A percentile compares a stretch with the other conserved stretches of the same genome.
These are phyloP conservation scores for Etheostoma spectabile DNA, from an alignment of 2,113 vertebrate species.

Conservation along the genomic window DNA sequence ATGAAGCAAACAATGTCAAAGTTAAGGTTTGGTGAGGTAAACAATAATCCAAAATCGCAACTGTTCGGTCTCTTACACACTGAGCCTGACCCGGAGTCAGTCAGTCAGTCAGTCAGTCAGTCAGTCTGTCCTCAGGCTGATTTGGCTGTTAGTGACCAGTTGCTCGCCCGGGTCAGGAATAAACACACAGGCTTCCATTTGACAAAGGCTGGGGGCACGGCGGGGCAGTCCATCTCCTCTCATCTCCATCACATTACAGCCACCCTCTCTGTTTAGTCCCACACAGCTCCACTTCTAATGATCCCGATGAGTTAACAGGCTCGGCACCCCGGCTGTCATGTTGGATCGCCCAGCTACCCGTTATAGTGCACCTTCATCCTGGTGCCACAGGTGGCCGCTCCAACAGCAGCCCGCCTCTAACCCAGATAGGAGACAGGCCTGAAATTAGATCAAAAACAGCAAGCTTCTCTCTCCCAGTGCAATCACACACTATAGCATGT, in stretches of 20 bases:
- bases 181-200: slow-evolving; percentile 26
- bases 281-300: slow-evolving; percentile 28
- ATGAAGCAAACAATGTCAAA: neutral
- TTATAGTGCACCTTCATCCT: slow-evolving; percentile 46
- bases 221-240: slow-evolving; percentile 39
- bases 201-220: neutral
- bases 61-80: neutral
- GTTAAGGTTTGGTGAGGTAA: neutral
- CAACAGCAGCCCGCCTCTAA: slow-evolving; percentile 63
- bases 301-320: slow-evolving; percentile 46
- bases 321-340: slow-evolving; percentile 30
- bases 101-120: neutral
- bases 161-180: neutral
- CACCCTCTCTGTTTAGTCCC: slow-evolving; percentile 35
- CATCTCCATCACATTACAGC: slow-evolving; percentile 46
- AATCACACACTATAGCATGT: slow-evolving; percentile 51
- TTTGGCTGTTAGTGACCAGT: slow-evolving; percentile 27
- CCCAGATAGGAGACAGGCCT: slow-evolving; percentile 63
- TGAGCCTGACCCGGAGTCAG: slow-evolving; percentile 16
- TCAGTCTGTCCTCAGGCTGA: slow-evolving; percentile 14
- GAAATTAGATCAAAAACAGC: slow-evolving; percentile 66
- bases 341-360: slow-evolving; percentile 50
- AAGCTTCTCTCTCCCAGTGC: slow-evolving; percentile 50
- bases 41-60: neutral
- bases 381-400: slow-evolving; percentile 63